Evolutionary conservation across 2,113 vertebrate genomes (phyloP).

Genomic region (Chaenogobius annularis): DNA sequence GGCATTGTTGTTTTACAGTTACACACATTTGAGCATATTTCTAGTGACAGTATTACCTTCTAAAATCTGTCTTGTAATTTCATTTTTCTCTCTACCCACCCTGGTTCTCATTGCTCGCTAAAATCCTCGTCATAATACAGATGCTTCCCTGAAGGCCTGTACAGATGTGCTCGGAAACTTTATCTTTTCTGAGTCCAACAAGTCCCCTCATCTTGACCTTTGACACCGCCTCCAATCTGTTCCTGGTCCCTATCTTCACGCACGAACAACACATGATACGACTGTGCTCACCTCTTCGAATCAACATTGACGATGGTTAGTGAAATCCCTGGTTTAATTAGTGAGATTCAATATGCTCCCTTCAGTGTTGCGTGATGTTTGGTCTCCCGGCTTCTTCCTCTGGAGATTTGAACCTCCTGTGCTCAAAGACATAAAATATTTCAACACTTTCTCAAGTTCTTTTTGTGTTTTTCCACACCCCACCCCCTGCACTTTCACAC

Average conservation of each 20-base stretch:
- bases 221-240: slow-evolving; percentile 13
- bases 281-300: slow-evolving; percentile 26
- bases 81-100: slow-evolving; percentile 41
- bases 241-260: slow-evolving; percentile 30
- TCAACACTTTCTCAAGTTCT: slow-evolving; percentile 75
- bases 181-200: slow-evolving; percentile 71
- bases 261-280: slow-evolving; percentile 40
- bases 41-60: slow-evolving; percentile 14
- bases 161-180: slow-evolving; percentile 76
- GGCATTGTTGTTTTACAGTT: slow-evolving; percentile 6
- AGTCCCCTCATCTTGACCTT: slow-evolving; percentile 54
- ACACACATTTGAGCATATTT: not conserved
- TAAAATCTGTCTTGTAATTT: slow-evolving; percentile 31
- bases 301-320: slow-evolving; percentile 59
- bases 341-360: slow-evolving; percentile 48
- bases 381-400: slow-evolving; percentile 61
- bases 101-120: slow-evolving; percentile 58
- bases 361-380: slow-evolving; percentile 51
- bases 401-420: slow-evolving; percentile 57
- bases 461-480: slow-evolving; percentile 67
- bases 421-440: slow-evolving; percentile 71
- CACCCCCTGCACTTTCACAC: slow-evolving; percentile 26
- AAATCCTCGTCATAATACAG: slow-evolving; percentile 95
- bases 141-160: slow-evolving; percentile 87
- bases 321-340: slow-evolving; percentile 51